Evolutionary conservation across 2,888 invertebrate genomes (phyloP), one percentile per base, ranked within the genome.

Genomic region (Pocota personata): DNA sequence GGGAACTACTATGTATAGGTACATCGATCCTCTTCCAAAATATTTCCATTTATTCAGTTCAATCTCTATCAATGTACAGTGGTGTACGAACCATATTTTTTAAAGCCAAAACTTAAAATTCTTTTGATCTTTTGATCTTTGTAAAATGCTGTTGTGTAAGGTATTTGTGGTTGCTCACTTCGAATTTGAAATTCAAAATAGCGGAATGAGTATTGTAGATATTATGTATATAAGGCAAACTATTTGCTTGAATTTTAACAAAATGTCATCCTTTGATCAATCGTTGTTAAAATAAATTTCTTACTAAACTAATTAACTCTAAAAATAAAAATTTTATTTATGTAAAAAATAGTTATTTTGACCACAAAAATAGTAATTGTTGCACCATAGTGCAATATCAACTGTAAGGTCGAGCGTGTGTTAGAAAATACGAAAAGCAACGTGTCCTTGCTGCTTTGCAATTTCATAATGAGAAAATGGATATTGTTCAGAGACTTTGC

Each of bases 391-490:
- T 40, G 2, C 14, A n/a, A n/a, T n/a, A n/a, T n/a, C n/a, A n/a
- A 40, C 3, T 2, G n/a, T 14, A 40, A 5, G 40, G 40, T 40
- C 40, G 40, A 40, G 3, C n/a, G 21, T 35, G 50, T 14, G 40
- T 40, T 40, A 40, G 40, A 40, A n/a, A 40, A 14, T 40, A 35
- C 27, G 16, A 24, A 8, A 73, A 50, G 16, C 48, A 50, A 75
- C 55, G 43, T 79, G 58, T 69, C 55, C 64, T 62, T 62, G 57
- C 73, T 55, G 46, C 35, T 35, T 40, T 66, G 71, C 84, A 75
- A 71, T 80, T 80, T 80, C 66, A 71, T 80, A 86, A 86, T 80
- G 80, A 86, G 75, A 66, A 80, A 64, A 66, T 75, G 58, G 67
- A 79, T 67, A 82, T 82, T 77, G 64, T 82, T 83, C 55, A 48